Base-by-base conservation (phyloP, 2,113 vertebrate species). In the Proterorhinus semilunaris region DNA sequence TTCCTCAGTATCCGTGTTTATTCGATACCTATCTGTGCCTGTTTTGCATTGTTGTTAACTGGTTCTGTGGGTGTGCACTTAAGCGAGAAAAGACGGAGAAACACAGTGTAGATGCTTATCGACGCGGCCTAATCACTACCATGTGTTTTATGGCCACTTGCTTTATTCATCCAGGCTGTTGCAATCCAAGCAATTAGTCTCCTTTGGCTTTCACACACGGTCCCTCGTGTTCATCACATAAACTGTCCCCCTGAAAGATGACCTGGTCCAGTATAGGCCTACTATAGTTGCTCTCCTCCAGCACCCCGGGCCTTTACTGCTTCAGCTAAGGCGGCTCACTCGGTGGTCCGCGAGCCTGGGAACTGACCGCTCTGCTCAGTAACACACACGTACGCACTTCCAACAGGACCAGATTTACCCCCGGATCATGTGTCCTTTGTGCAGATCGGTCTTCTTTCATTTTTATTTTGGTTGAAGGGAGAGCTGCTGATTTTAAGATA, bases 111-210 rank as follows among this genome's bases (percentile, higher is more conserved):
- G 83, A 85, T 88, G 53, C 51, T 74, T 84, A 85, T 88, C 88
- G 13, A 6, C 13, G 75, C 76, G 76, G 82, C 71, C 84, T 89
- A 90, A 93, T 93, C 90, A 91, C 91, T 93, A 88, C 91, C 94
- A 95, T 93, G 91, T 94, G 92, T 77, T 46, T 89, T 70, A 90
- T 85, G 82, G 86, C 91, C 91, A 80, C 21, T 73, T n/a, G 72
- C n/a, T 92, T 92, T 86, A 88, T 92, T 75, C 85, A 90, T 86
- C 76, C 90, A 92, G 91, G 91, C 78, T 57, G 90, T 89, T 93
- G 90, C 90, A 92, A 94, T 93, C 91, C 72, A 83, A 90, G 89
- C 90, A 92, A 86, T 93, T 92, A 88, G 86, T 75, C 87, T 85
- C 79, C 87, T 84, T 91, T 83, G 86, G 81, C 71, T 89, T 94